Base-by-base conservation (phyloP, 2,797 vertebrate genomes). In the Australoheros facetus region DNA sequence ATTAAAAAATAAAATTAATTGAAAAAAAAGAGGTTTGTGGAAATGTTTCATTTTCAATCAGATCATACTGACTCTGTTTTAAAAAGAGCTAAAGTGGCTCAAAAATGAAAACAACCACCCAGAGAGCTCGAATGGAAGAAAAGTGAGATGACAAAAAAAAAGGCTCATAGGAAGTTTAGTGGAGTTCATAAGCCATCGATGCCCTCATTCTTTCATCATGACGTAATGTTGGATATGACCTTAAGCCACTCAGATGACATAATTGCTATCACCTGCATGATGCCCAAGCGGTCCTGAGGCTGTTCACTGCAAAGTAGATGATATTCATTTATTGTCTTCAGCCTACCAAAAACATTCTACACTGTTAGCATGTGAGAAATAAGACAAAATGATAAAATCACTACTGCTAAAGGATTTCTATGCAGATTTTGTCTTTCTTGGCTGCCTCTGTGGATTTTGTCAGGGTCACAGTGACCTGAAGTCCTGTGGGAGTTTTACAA, bases 241-340 rank as follows among this genome's bases (percentile, higher is more conserved):
- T 91, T 83, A 86, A 77, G 64, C 56, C 1, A 84, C 85, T 90
- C 86, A 71, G 58, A 88, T 93, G 78, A 87, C 91, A 91, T 93
- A 91, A 92, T 86, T 89, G 59, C 77, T 91, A 81, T 93, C 91
- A 92, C 91, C 89, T 93, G 89, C 55, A 53, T 1, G 34, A 76
- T 81, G 79, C 81, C 80, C 81, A 84, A 84, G 85, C 88, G 89
- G 91, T 90, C 84, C 79, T 88, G 60, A 80, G 88, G 74, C 45
- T 69, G 75, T 54, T 73, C 10, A 7, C 32, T 21, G 21, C 42
- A 77, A 62, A 79, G 74, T 56, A 58, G 56, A n/a, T 9, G 34
- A 75, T 83, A 62, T 82, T 83, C 59, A 71, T 82, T 82, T 88
- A 71, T 79, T 26, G 19, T 34, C 64, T 57, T 74, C 69, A 30